These are phyloP conservation scores for Lycocerus yunnanus DNA, from an alignment of 2,888 invertebrate genomes.

Conservation along the genomic window DNA sequence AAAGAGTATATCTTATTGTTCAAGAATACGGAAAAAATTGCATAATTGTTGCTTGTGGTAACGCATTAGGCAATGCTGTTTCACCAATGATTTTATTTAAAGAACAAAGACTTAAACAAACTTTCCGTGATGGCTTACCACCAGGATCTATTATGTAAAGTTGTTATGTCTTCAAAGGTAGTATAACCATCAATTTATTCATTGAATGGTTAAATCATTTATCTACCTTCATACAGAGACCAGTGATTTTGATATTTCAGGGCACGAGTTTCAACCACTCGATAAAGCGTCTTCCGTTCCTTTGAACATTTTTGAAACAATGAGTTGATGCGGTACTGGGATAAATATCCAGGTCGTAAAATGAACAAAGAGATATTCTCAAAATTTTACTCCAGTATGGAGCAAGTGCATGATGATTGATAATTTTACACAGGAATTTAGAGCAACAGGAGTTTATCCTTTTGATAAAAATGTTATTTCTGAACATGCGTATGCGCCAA, in stretches of 20 bases:
- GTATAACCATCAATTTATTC: neutral
- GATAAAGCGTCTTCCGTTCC: too few species aligned
- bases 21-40: slow-evolving; percentile 1
- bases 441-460: too few species aligned
- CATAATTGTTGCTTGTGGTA: slow-evolving; percentile 7
- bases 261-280: too few species aligned
- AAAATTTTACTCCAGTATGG: too few species aligned
- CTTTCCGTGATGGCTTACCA: slow-evolving; percentile 15
- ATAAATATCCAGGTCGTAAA: too few species aligned
- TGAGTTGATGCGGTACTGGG: too few species aligned
- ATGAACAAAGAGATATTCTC: too few species aligned
- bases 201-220: neutral
- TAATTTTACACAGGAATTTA: too few species aligned
- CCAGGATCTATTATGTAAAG: neutral
- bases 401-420: too few species aligned
- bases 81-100: slow-evolving; percentile 7
- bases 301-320: too few species aligned
- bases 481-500: too few species aligned
- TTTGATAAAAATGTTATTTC: too few species aligned
- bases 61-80: neutral
- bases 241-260: neutral
- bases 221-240: slow-evolving; percentile 32
- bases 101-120: slow-evolving; percentile 7
- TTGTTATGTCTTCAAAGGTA: neutral
- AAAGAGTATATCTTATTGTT: neutral